Base-by-base conservation (phyloP, 2,888 invertebrate species). In the Buathra laborator region DNA sequence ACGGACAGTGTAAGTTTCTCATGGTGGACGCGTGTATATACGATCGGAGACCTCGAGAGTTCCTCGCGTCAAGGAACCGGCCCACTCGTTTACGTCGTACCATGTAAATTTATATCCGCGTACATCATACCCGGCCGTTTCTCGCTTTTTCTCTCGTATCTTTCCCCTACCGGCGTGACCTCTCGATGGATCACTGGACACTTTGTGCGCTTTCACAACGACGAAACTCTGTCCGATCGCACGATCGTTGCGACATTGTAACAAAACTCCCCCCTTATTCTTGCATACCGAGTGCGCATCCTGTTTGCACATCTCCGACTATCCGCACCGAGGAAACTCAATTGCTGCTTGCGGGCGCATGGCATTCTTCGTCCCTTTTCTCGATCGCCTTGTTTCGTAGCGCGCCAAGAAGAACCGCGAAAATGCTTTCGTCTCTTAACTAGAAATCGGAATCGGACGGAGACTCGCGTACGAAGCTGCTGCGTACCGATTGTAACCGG, bases 71-170 rank as follows among this genome's bases (percentile, higher is more conserved):
- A 84, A 87, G 89, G 90, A 90, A 91, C 88, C 90, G 89, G 87
- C 90, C 91, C 91, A 90, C 92, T 92, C 92, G 91, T 92, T 92
- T 91, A 91, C 91, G 87, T 89, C 88, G 89, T 89, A 89, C 76
- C 91, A 92, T 92, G 92, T 92, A 92, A 92, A 92, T 92, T 92
- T 91, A 91, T 91, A 80, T 77, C 59, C 82, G 29, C 56, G 51
- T 77, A 78, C 64, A 56, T 77, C 86, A 68, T 68, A 67, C 56
- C 48, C 37, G 29, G 53, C 77, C 51, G 16, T 37, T 83, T 51
- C 53, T 24, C 62, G 46, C 51, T 19, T 76, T 70, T 70, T 48
- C 43, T 24, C 29, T 29, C 16, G 37, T 59, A 24, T 56, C 32
- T 66, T 80, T 67, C 59, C 56, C 43, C 59, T 37, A 37, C 37